Evolutionary conservation across 2,888 invertebrate species (phyloP).

Genomic region (Epirrita christyi): DNA sequence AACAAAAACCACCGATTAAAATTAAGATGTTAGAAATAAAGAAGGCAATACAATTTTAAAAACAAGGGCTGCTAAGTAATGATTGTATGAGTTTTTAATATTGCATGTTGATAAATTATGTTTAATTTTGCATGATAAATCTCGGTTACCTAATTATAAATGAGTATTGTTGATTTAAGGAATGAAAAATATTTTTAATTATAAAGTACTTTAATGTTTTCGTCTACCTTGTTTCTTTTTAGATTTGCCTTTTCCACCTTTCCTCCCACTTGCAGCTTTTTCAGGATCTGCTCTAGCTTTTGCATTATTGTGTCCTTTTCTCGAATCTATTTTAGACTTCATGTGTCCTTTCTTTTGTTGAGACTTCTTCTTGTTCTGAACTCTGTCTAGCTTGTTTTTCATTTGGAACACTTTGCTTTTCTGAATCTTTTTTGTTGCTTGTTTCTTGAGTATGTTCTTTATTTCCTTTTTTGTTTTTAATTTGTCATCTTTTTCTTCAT

Average conservation of each 20-base stretch:
- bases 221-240: conserved; percentile 69
- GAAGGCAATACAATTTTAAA: conserved; percentile 30
- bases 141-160: conserved; percentile 19
- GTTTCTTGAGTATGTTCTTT: conserved; percentile 88
- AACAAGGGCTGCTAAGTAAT: conserved; percentile 28
- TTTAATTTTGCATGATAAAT: conserved; percentile 13
- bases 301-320: conserved; percentile 53
- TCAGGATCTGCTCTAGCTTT: conserved; percentile 49
- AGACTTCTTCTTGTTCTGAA: conserved; percentile 89
- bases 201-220: conserved; percentile 57
- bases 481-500: conserved; percentile 55
- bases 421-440: conserved; percentile 89
- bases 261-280: conserved; percentile 47
- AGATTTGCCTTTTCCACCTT: conserved; percentile 63
- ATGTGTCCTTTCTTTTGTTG: conserved; percentile 67
- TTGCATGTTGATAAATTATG: conserved; percentile 10
- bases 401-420: conserved; percentile 91
- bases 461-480: conserved; percentile 87
- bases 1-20: conserved; percentile 7
- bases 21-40: conserved; percentile 2
- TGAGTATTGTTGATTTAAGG: conserved; percentile 20
- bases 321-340: conserved; percentile 50
- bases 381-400: conserved; percentile 89
- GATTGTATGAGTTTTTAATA: conserved; percentile 12
- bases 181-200: conserved; percentile 11